Evolutionary conservation across 2,113 vertebrate genomes (phyloP), one percentile per base, ranked within the genome.

Genomic region (Neodon shergylaensis): DNA sequence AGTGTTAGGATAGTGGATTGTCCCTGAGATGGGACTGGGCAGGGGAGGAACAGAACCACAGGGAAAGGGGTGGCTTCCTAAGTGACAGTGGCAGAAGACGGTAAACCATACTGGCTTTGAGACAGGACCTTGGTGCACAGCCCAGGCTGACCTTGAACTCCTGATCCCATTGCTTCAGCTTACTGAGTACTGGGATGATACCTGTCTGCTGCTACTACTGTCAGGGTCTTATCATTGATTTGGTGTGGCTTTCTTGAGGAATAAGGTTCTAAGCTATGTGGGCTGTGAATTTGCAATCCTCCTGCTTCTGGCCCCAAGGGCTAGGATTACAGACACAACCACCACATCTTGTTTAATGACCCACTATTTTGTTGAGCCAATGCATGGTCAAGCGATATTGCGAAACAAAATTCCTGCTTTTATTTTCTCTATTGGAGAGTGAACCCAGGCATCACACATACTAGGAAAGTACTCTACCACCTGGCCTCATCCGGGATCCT

Each of bases 351-450:
- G 33, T 19, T 76, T 63, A 84, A 76, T 66, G 44, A 68, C 39
- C 36, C 74, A 72, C n/a, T 88, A 26, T 94, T 95, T 33, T 19
- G 72, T 84, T 54, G 76, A 95, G 76, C 28, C 52, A 96, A 54
- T 21, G 21, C 81, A 31, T 88, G 33, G 47, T 33, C 68, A 91
- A 44, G 4, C 21, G 58, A 76, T 81, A 68, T 8, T 91, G 17
- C 26, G 74, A 87, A 76, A 76, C 36, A 63, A 65, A 77, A 90
- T 89, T 89, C 24, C 52, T 0, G 31, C n/a, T 44, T 76, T 44
- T 87, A 73, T 73, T 76, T 31, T 19, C 39, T 61, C 26, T 76
- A 31, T 13, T 76, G 28, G 22, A 42, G 39, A 90, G 22, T 65
- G 28, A 77, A n/a, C 19, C 39, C 39, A 63, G 31, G 39, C 1